Evolutionary conservation across 2,888 invertebrate genomes (phyloP).

Genomic region (Aradus depressus): DNA sequence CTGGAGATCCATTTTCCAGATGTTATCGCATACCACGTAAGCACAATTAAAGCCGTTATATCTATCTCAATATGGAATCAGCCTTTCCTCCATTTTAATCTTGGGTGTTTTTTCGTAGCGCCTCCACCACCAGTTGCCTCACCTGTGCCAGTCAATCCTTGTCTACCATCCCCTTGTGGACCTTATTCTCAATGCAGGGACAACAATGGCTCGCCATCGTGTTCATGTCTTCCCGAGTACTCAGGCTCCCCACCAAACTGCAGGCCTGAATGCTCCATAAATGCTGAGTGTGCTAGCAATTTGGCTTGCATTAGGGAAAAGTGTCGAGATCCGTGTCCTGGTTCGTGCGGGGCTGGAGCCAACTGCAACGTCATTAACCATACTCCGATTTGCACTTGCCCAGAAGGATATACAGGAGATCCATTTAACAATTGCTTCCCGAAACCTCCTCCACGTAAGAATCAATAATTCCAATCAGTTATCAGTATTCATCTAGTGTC

Average conservation of each 20-base stretch:
- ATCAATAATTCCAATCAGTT: background rate
- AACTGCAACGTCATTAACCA: constrained; percentile 39
- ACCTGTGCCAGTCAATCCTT: constrained; percentile 40
- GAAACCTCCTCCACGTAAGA: constrained; percentile 23
- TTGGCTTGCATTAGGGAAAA: constrained; percentile 40
- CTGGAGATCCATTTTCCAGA: constrained; percentile 55
- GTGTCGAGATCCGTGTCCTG: constrained; percentile 41
- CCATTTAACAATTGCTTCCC: constrained; percentile 56
- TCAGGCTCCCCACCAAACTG: constrained; percentile 40
- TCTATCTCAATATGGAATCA: background rate
- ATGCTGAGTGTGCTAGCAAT: constrained; percentile 40
- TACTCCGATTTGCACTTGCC: constrained; percentile 44
- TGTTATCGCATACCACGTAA: constrained; percentile 40
- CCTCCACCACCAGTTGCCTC: constrained; percentile 9
- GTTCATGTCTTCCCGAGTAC: constrained; percentile 39
- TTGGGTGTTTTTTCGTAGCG: constrained; percentile 7
- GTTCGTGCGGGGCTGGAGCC: constrained; percentile 41
- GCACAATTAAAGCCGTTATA: background rate
- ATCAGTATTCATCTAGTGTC: constrained; percentile 25
- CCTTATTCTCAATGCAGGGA: constrained; percentile 39
- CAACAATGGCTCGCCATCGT: constrained; percentile 36
- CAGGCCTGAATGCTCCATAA: constrained; percentile 40
- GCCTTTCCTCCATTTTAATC: background rate
- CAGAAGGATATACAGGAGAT: constrained; percentile 55
- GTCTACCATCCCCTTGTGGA: constrained; percentile 52